phyloP scores from a whole-genome alignment of 2,797 vertebrate genomes.

The Catamblyrhynchus diadema region DNA sequence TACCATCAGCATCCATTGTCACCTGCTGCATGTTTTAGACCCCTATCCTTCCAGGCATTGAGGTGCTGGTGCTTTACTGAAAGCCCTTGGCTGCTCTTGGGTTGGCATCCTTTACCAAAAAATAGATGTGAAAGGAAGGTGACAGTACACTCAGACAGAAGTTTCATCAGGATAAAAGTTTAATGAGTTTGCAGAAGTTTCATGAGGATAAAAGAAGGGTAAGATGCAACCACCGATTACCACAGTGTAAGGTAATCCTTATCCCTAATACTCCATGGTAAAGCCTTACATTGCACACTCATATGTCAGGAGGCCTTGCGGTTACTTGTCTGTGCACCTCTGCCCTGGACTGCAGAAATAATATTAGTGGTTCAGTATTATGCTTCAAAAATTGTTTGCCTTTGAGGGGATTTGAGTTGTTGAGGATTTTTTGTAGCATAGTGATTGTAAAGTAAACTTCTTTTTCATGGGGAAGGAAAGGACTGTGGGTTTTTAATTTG shows the following conservation, averaged over 20 bases:
- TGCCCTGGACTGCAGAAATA: background rate
- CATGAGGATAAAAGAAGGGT: background rate
- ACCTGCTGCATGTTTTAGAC: background rate
- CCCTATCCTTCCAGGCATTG: fast-evolving
- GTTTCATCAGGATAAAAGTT: background rate
- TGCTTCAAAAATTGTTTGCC: background rate
- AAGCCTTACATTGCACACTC: background rate
- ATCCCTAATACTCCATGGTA: background rate
- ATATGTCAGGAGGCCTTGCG: background rate
- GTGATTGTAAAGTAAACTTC: background rate
- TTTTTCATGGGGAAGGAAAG: background rate
- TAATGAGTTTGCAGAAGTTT: background rate
- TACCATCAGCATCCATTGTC: background rate
- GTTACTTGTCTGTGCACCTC: background rate
- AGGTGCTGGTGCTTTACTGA: background rate
- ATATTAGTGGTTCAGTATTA: background rate
- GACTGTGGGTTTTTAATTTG: background rate
- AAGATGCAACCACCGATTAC: background rate
- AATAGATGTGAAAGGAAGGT: background rate
- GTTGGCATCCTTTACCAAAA: background rate
- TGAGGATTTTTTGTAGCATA: background rate
- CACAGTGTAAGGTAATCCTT: background rate
- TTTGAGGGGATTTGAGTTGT: background rate
- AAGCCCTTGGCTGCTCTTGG: background rate
- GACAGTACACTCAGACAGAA: background rate